Evolutionary conservation across 2,888 invertebrate species (phyloP).

Genomic region (Nephrotoma flavescens): DNA sequence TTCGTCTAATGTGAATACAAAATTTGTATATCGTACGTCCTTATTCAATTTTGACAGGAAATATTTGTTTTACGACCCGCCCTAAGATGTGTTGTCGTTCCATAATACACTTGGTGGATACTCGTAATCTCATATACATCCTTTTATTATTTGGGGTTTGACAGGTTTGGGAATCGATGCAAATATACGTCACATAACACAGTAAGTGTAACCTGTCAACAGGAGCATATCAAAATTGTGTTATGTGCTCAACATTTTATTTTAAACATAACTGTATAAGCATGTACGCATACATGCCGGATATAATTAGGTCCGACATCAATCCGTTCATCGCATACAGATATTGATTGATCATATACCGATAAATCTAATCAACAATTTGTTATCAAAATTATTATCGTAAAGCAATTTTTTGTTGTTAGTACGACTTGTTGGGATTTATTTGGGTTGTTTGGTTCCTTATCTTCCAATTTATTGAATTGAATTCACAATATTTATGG

Average conservation of each 20-base stretch:
- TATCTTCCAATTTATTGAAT: background rate
- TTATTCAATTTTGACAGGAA: background rate
- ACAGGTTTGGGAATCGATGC: no score
- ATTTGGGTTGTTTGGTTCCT: background rate
- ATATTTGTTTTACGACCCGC: background rate
- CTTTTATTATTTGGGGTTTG: no score
- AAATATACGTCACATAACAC: no score
- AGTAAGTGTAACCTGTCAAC: no score
- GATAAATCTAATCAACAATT: background rate
- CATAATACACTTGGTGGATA: background rate
- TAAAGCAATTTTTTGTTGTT: background rate
- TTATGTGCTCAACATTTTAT: no score
- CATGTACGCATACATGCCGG: no score
- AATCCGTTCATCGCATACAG: background rate
- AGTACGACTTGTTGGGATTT: background rate
- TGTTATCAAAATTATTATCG: background rate
- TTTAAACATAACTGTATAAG: no score
- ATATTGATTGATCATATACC: background rate
- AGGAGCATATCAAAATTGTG: no score
- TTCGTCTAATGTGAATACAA: background rate
- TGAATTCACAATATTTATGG: background rate
- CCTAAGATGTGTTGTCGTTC: background rate
- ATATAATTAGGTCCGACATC: background rate
- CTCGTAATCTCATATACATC: no score
- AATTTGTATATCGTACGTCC: background rate